Evolutionary conservation across 2,888 invertebrate species (phyloP), one percentile per base, ranked within the genome.

Genomic region (Lepidochitona cinerea): DNA sequence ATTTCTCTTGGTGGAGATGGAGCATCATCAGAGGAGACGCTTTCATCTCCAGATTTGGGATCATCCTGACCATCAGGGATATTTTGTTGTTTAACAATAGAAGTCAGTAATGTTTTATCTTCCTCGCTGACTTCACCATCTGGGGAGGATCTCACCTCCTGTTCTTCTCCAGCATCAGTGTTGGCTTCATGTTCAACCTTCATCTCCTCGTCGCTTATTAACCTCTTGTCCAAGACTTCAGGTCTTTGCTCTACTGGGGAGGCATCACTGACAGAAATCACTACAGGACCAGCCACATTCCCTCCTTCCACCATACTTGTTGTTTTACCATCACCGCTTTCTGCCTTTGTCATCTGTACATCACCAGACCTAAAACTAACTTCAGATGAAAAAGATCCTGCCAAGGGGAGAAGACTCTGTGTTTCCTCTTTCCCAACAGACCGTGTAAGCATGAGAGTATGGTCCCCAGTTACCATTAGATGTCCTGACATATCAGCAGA

Each of bases 381-480:
- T 32, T 59, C 59, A 23, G 59, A 59, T 4, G 59, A 59, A 9
- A 49, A 52, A 9, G 41, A 52, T 4, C 66, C 66, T 23, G 66
- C 37, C 37, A 66, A 37, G 35, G 66, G 66, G 23, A 66, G 36
- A 23, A 66, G 26, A 66, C 66, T 66, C 66, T 35, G 66, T 14
- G 66, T 37, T 33, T 66, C 66, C 66, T 66, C 66, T 37, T 66
- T 66, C 23, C 12, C 32, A 23, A 3, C 32, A 14, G 26, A 29
- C 3, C 26, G 59, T 14, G 59, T 29, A 29, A 59, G 32, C 23
- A 26, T 23, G 59, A 32, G 14, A 14, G 29, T 18, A 23, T 23
- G 23, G 12, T 59, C 59, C 18, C 7, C 26, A 3, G 59, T 29
- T 32, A 59, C 59, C 59, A 59, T 23, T 3, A 59, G 59, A 14